phyloP scores from a whole-genome alignment of 2,797 vertebrate genomes.

The Orestias chungarensis region DNA sequence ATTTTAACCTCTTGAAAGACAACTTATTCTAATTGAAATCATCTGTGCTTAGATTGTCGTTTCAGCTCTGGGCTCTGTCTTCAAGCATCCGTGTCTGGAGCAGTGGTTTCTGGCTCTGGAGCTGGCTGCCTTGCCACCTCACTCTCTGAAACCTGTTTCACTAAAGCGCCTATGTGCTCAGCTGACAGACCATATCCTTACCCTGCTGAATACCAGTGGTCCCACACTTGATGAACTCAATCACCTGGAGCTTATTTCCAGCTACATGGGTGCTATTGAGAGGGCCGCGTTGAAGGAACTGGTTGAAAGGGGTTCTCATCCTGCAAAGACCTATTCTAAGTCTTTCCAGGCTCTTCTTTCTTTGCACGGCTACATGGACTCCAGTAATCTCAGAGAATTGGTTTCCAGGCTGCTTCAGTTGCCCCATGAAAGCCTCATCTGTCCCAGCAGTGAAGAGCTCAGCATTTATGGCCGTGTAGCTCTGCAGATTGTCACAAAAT shows the following conservation, averaged over 20 bases:
- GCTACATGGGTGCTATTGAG: conserved; percentile 79
- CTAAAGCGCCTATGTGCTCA: conserved; percentile 83
- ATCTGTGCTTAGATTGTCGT: conserved; percentile 71
- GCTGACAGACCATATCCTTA: conserved; percentile 77
- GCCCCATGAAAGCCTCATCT: conserved; percentile 77
- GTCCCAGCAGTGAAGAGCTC: conserved; percentile 61
- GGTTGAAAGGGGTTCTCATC: conserved; percentile 23
- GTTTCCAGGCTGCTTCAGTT: conserved; percentile 83
- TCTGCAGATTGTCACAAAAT: conserved; percentile 82
- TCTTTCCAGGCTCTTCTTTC: conserved; percentile 82
- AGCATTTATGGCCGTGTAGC: conserved; percentile 82
- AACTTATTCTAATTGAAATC: not conserved
- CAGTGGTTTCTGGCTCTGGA: conserved; percentile 94
- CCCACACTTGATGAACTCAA: conserved; percentile 67
- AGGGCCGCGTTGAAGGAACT: conserved; percentile 82
- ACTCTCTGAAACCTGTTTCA: conserved; percentile 82
- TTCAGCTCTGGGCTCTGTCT: conserved; percentile 77
- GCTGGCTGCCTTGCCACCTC: conserved; percentile 76
- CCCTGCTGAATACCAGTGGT: conserved; percentile 76
- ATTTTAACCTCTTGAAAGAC: not conserved
- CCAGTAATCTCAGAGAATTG: conserved; percentile 77
- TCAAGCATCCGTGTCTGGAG: conserved; percentile 87
- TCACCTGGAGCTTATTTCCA: conserved; percentile 67
- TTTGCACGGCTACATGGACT: conserved; percentile 82
- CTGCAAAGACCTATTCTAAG: conserved; percentile 59